Evolutionary conservation across 1,140 invertebrate genomes (phyloP).

Genomic region (Ceratina calcarata): DNA sequence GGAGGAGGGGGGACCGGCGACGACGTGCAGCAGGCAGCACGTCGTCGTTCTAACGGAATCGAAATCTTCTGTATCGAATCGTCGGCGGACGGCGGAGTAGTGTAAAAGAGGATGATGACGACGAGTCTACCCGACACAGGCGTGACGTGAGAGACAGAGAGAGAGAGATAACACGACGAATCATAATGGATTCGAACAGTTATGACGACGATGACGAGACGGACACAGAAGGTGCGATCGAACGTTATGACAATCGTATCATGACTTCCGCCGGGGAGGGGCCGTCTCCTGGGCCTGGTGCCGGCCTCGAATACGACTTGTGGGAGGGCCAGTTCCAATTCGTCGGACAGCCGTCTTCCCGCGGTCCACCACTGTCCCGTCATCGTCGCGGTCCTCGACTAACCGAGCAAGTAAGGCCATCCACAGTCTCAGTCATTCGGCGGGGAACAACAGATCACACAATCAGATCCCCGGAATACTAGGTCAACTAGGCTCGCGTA

Average conservation of each 20-base stretch:
- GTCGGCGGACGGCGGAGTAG: no score
- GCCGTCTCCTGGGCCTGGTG: conserved; percentile 61
- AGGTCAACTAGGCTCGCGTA: no score
- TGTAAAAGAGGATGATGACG: conserved; percentile 48
- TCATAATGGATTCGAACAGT: conserved; percentile 34
- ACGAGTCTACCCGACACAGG: conserved; percentile 52
- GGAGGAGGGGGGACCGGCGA: conserved; percentile 10
- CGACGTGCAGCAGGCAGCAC: conserved; percentile 23
- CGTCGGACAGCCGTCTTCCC: conserved; percentile 79
- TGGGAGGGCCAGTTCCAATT: conserved; percentile 94
- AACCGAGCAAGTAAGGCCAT: conserved; percentile 70
- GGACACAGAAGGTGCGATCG: conserved; percentile 28
- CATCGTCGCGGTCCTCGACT: conserved; percentile 56
- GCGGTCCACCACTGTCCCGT: conserved; percentile 38
- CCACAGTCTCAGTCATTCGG: no score
- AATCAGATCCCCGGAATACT: no score
- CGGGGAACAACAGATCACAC: no score
- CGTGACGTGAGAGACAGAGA: conserved; percentile 51
- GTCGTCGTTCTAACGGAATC: conserved; percentile 50
- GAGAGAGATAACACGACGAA: conserved; percentile 35
- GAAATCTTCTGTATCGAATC: conserved; percentile 24
- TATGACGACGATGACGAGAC: conserved; percentile 30
- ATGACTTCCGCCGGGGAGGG: conserved; percentile 53
- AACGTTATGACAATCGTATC: conserved; percentile 51
- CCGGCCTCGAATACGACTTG: conserved; percentile 88